Evolutionary conservation across 2,113 vertebrate species (phyloP).

Genomic region (Ageneiosus marmoratus): DNA sequence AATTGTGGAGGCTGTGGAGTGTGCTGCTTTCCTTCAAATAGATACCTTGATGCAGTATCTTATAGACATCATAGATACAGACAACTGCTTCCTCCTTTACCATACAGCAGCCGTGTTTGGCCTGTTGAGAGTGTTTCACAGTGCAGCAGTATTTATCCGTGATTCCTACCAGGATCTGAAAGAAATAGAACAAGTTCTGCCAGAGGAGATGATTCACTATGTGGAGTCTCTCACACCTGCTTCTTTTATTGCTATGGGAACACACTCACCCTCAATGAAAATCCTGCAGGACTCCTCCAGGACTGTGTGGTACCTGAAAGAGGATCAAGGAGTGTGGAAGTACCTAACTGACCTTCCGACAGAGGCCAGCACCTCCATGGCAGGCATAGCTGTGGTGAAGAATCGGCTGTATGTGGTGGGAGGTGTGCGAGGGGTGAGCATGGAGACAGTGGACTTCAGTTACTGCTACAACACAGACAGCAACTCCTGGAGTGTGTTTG

Average conservation of each 20-base stretch:
- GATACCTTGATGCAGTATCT: slow-evolving; percentile 76
- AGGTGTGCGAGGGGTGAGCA: slow-evolving; percentile 82
- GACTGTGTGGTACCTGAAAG: slow-evolving; percentile 86
- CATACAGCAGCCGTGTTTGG: slow-evolving; percentile 84
- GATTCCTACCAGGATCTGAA: slow-evolving; percentile 77
- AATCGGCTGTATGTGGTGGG: slow-evolving; percentile 91
- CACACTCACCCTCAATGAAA: slow-evolving; percentile 84
- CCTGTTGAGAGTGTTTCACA: slow-evolving; percentile 76
- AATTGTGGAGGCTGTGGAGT: slow-evolving; percentile 84
- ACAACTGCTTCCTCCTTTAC: slow-evolving; percentile 88
- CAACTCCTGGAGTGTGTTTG: slow-evolving; percentile 79
- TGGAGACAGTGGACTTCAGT: slow-evolving; percentile 83
- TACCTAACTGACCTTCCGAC: slow-evolving; percentile 84
- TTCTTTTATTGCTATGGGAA: slow-evolving; percentile 82
- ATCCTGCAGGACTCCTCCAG: slow-evolving; percentile 84
- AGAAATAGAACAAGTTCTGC: slow-evolving; percentile 71
- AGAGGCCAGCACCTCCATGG: slow-evolving; percentile 87
- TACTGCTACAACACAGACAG: slow-evolving; percentile 83
- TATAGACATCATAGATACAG: slow-evolving; percentile 80
- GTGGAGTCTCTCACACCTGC: slow-evolving; percentile 78
- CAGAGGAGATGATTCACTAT: slow-evolving; percentile 78
- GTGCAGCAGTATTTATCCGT: slow-evolving; percentile 80
- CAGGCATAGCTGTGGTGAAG: slow-evolving; percentile 84
- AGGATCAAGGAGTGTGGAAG: slow-evolving; percentile 82
- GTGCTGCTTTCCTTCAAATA: slow-evolving; percentile 90